Conservation (phyloP, 1,140 invertebrate species). For the Hyles euphorbiae region DNA sequence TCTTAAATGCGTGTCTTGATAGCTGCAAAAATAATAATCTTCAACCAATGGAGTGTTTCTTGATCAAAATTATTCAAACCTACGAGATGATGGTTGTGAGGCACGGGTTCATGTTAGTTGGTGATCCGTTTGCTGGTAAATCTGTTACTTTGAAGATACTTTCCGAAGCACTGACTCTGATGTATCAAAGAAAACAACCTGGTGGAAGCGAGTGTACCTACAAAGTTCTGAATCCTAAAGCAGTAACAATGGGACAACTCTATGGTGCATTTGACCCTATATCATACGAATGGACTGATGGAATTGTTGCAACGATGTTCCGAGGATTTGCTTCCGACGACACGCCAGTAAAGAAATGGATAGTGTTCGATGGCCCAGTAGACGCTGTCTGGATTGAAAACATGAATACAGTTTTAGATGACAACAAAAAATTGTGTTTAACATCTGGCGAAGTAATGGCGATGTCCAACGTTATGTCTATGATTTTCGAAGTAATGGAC, state of each 20-base stretch:
- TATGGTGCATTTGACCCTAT: constrained; percentile 94
- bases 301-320: constrained; percentile 87
- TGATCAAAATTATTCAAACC: constrained; percentile 89
- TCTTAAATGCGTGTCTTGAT: constrained; percentile 76
- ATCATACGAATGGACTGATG: constrained; percentile 95
- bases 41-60: constrained; percentile 81
- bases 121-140: constrained; percentile 91
- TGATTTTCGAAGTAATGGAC: constrained; percentile 97
- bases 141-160: constrained; percentile 84
- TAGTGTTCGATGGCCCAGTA: constrained; percentile 93
- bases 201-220: constrained; percentile 80
- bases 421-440: constrained; percentile 94
- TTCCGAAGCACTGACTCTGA: constrained; percentile 82
- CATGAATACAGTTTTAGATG: constrained; percentile 95
- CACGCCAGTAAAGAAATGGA: constrained; percentile 86
- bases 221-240: constrained; percentile 93
- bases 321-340: constrained; percentile 81
- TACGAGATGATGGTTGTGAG: constrained; percentile 95
- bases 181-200: constrained; percentile 77
- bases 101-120: constrained; percentile 96
- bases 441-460: constrained; percentile 93
- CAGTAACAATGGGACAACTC: constrained; percentile 92
- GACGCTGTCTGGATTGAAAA: constrained; percentile 98
- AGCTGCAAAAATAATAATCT: constrained; percentile 81
- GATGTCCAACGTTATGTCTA: constrained; percentile 89